Conservation (phyloP, 1,140 invertebrate species). For the Lycorma delicatula region DNA sequence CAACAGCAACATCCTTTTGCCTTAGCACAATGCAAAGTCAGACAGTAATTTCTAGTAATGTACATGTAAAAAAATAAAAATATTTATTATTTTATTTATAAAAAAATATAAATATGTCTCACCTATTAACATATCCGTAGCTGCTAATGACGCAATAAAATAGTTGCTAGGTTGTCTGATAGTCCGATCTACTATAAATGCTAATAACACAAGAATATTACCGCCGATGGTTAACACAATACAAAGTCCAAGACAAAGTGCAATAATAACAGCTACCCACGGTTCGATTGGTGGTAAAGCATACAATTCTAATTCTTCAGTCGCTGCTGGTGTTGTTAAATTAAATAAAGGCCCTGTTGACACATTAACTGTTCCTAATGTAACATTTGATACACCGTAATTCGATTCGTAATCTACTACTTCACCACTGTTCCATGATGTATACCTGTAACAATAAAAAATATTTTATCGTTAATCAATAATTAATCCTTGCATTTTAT, state of each 20-base stretch:
- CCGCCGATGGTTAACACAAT: conserved; percentile 90
- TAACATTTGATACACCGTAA: neutral
- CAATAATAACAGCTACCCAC: conserved; percentile 89
- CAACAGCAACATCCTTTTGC: no score
- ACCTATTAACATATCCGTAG: conserved; percentile 97
- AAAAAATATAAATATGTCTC: no score
- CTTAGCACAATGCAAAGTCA: no score
- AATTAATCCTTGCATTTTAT: neutral
- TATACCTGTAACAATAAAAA: conserved; percentile 8
- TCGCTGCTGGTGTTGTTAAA: conserved; percentile 11
- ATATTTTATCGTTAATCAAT: neutral
- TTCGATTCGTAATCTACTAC: conserved; percentile 13
- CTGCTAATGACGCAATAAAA: conserved; percentile 96
- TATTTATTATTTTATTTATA: no score
- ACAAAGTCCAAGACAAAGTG: conserved; percentile 77
- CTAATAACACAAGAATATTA: conserved; percentile 91
- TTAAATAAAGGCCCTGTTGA: conserved; percentile 10
- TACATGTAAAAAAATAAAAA: no score
- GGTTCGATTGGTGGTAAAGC: conserved; percentile 75
- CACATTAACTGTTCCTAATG: conserved; percentile 13
- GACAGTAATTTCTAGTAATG: no score
- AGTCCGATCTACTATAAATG: conserved; percentile 92
- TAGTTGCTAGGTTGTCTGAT: conserved; percentile 99
- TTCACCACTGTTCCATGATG: conserved; percentile 16
- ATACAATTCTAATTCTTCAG: conserved; percentile 40